Percentiles rank a stretch among this genome's conserved stretches.
Evolutionary conservation across 2,113 vertebrate species (phyloP).

Genomic region (Apaloderma vittatum): DNA sequence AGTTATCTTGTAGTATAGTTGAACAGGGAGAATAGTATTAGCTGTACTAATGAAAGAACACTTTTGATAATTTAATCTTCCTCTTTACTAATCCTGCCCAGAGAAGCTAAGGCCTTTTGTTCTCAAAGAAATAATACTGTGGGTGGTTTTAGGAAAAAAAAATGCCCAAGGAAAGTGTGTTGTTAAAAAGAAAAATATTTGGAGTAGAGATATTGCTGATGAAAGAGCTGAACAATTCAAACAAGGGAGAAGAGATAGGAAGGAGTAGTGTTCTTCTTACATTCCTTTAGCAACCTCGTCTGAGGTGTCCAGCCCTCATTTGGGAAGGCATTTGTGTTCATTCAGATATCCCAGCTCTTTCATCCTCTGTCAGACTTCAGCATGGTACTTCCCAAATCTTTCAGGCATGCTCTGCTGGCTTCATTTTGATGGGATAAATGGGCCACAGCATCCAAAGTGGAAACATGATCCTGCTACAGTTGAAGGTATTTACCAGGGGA

Average conservation of each 20-base stretch:
- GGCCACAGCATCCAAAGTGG: neutral
- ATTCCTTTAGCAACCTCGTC: neutral
- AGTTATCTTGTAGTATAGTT: neutral
- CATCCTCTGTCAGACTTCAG: neutral
- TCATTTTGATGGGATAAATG: neutral
- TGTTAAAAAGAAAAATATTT: conserved; percentile 10
- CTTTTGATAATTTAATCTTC: neutral
- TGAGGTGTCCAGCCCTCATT: neutral
- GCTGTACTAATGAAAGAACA: neutral
- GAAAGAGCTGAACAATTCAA: neutral
- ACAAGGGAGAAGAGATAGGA: neutral
- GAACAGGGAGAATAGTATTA: neutral
- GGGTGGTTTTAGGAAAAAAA: neutral
- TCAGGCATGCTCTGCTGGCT: neutral
- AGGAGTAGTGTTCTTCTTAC: neutral
- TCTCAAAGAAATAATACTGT: neutral
- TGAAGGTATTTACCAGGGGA: neutral
- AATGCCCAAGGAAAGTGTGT: neutral
- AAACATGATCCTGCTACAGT: neutral
- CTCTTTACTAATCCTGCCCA: neutral
- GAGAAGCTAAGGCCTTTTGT: neutral
- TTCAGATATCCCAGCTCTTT: neutral
- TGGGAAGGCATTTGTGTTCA: neutral
- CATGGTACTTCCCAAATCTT: neutral
- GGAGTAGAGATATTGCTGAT: neutral